Percentiles rank a stretch among this genome's conserved stretches.
Conservation (phyloP, 1,140 invertebrate genomes). For the Microplitis mediator region DNA sequence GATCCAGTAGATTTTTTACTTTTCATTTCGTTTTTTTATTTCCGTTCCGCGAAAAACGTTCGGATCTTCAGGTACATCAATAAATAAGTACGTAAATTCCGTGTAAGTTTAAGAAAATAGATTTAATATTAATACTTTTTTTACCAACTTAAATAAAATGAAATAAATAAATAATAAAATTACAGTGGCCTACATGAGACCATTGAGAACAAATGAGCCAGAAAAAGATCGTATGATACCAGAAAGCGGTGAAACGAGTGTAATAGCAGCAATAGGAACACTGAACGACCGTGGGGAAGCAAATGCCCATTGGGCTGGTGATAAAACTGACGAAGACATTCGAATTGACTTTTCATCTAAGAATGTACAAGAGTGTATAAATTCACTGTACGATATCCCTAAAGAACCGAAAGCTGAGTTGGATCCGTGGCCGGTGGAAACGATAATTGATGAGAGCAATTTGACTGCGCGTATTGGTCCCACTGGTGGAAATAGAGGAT, state of each 20-base stretch:
- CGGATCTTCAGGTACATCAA: no score
- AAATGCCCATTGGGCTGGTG: constrained; percentile 76
- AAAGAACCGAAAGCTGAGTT: constrained; percentile 56
- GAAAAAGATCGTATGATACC: constrained; percentile 74
- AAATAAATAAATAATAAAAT: not conserved
- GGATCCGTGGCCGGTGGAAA: constrained; percentile 70
- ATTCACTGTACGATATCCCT: constrained; percentile 57
- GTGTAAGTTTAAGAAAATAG: not conserved
- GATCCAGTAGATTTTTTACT: no score
- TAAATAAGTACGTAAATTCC: no score
- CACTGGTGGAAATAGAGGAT: constrained; percentile 80
- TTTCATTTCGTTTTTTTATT: no score
- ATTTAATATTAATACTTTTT: not conserved
- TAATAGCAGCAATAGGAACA: constrained; percentile 88
- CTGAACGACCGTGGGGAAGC: constrained; percentile 80
- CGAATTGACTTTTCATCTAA: constrained; percentile 74
- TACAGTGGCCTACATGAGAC: constrained; percentile 74
- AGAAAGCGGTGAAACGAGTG: constrained; percentile 68
- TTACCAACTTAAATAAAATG: not conserved
- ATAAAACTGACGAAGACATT: constrained; percentile 76
- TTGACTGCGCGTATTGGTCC: constrained; percentile 83
- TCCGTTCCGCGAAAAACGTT: no score
- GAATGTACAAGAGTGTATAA: constrained; percentile 61
- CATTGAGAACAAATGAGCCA: constrained; percentile 76
- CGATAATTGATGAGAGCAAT: constrained; percentile 67